Conservation (phyloP, 2,888 invertebrate species). For the Cosmopolites sordidus region DNA sequence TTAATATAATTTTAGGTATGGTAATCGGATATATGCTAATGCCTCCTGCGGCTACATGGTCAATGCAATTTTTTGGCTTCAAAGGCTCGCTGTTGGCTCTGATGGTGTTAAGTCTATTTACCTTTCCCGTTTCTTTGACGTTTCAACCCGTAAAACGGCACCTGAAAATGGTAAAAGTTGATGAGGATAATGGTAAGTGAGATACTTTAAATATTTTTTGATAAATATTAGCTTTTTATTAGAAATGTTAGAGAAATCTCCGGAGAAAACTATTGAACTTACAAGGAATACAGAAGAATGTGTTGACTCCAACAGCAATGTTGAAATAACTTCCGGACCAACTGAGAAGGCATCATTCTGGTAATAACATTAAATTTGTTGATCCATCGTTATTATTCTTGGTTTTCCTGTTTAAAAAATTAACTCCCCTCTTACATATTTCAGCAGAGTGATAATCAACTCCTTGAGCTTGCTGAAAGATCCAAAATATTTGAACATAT, state of each 20-base stretch:
- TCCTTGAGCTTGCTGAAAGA: slow-evolving; percentile 62
- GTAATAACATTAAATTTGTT: too few relatives aligned
- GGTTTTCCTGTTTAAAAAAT: too few relatives aligned
- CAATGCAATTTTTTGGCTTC: slow-evolving; percentile 63
- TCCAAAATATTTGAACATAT: slow-evolving; percentile 63
- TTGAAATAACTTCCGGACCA: too few relatives aligned
- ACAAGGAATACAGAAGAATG: too few relatives aligned
- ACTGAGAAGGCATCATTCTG: too few relatives aligned
- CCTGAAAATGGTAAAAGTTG: slow-evolving; percentile 43
- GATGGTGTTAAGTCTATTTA: slow-evolving; percentile 65
- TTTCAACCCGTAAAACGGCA: slow-evolving; percentile 77
- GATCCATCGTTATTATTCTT: too few relatives aligned
- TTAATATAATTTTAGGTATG: slow-evolving; percentile 48
- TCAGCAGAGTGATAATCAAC: slow-evolving; percentile 54
- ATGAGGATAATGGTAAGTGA: not conserved
- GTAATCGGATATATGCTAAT: slow-evolving; percentile 65
- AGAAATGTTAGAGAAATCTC: not conserved
- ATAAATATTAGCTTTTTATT: not conserved
- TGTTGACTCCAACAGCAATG: too few relatives aligned
- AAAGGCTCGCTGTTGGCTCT: slow-evolving; percentile 54
- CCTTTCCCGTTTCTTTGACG: slow-evolving; percentile 63
- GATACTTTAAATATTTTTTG: too few relatives aligned
- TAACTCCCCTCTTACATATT: too few relatives aligned
- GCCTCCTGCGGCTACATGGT: slow-evolving; percentile 60
- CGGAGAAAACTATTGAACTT: too few relatives aligned